Percentiles rank a stretch among this genome's conserved stretches.
These are phyloP conservation scores for Otus sunia DNA, from an alignment of 2,113 vertebrate species.

Conservation along the genomic window DNA sequence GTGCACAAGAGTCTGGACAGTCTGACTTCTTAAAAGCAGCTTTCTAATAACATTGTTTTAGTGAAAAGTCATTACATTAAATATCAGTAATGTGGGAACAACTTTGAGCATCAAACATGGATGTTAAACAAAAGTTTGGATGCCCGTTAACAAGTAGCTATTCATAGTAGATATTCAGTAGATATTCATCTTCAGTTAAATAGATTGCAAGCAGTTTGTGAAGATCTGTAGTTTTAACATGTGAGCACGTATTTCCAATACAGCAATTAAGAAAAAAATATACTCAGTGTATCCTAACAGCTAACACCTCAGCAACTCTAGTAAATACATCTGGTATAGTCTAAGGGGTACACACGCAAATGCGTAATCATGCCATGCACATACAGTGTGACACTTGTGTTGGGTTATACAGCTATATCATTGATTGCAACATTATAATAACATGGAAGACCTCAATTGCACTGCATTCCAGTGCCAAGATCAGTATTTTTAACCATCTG, in stretches of 20 bases:
- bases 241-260: neutral
- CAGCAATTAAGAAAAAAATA: neutral
- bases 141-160: neutral
- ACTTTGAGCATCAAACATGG: neutral
- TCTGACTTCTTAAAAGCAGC: neutral
- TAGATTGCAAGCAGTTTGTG: neutral
- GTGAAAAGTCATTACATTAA: neutral
- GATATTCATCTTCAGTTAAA: neutral
- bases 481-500: neutral
- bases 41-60: neutral
- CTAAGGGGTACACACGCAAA: neutral
- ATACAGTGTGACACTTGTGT: neutral
- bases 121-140: neutral
- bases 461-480: neutral
- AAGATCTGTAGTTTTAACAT: neutral
- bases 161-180: no score
- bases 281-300: neutral
- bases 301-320: neutral
- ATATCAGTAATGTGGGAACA: neutral
- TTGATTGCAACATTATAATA: neutral
- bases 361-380: fast-evolving
- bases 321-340: neutral
- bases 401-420: neutral
- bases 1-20: neutral
- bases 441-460: neutral